Evolutionary conservation across 2,113 vertebrate species (phyloP), one percentile per base, ranked within the genome.

Genomic region (Typhlomys cinereus): DNA sequence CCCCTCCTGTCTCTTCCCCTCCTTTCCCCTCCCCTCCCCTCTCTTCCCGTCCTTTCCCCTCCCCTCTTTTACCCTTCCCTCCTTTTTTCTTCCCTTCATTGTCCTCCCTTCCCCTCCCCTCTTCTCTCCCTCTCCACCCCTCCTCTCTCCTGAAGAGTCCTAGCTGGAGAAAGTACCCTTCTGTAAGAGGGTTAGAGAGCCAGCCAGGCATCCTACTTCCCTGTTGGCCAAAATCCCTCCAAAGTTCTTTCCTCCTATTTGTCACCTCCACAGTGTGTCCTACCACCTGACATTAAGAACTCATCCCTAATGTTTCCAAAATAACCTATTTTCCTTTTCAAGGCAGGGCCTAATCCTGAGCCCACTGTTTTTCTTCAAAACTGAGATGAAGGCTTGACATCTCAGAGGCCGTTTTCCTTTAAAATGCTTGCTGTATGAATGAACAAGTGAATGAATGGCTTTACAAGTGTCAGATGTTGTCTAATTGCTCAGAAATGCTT

Each of bases 401-500:
- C 52, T 11, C 61, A 70, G 21, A 88, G 17, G 29, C 23, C 4
- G 36, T 46, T 48, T 76, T 46, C 62, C 20, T 66, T 71, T 71
- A 7, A 81, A 50, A 29, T 71, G 64, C 64, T 88, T 76, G 5
- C 64, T 71, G 36, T 54, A 66, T 75, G 46, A 85, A 62, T 73
- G 21, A 59, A 88, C 1, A 10, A 57, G 70, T 74, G 17, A 78
- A 90, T 89, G 25, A 66, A 70, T 70, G 50, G 46, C 23, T 46
- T 81, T 62, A 48, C 27, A 82, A 52, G 41, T 50, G 61, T 75
- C 23, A 80, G 48, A 76, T 91, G 18, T 75, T 61, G 57, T 6
- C n/a, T 81, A 41, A 66, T 93, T 90, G 90, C 61, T 85, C 79
- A 94, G 73, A 90, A 95, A 85, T 67, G 44, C 57, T 46, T 67